Evolutionary conservation across 2,113 vertebrate genomes (phyloP).

Genomic region (Oenanthe oenanthe): DNA sequence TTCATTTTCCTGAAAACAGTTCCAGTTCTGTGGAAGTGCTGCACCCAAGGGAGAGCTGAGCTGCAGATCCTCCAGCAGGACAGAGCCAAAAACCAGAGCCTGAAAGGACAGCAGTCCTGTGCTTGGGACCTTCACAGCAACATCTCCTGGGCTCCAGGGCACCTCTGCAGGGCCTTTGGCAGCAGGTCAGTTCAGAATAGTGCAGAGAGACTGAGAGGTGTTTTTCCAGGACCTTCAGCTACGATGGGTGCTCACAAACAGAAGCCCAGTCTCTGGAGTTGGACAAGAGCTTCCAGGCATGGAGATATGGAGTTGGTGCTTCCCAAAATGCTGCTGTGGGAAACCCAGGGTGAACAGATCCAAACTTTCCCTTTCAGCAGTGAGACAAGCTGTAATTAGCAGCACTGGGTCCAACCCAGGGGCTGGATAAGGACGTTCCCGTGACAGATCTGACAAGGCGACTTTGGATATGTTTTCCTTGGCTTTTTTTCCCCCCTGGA

Average conservation of each 20-base stretch:
- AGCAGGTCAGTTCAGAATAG: fast-evolving
- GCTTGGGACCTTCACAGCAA: not conserved
- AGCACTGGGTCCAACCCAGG: not conserved
- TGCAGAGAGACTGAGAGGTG: not conserved
- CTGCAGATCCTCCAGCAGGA: fast-evolving
- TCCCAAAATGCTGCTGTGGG: not conserved
- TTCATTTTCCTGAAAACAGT: not conserved
- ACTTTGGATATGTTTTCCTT: not conserved
- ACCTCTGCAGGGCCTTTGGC: not conserved
- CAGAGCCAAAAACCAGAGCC: not conserved
- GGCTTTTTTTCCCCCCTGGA: not conserved
- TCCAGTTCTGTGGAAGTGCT: not conserved
- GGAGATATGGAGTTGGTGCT: not conserved
- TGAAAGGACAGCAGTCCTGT: fast-evolving
- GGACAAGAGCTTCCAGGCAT: not conserved
- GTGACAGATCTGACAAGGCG: not conserved
- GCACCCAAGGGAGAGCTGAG: not conserved
- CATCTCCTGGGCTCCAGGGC: not conserved
- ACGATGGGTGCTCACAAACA: fast-evolving
- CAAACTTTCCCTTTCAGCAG: not conserved
- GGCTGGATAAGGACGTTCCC: not conserved
- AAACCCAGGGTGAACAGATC: not conserved
- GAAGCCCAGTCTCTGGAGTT: fast-evolving
- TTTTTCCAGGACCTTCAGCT: not conserved
- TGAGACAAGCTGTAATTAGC: not conserved